Percentiles rank a stretch among this genome's conserved stretches.
phyloP scores from a whole-genome alignment of 2,797 vertebrate species.

The Sebastes nivosus region DNA sequence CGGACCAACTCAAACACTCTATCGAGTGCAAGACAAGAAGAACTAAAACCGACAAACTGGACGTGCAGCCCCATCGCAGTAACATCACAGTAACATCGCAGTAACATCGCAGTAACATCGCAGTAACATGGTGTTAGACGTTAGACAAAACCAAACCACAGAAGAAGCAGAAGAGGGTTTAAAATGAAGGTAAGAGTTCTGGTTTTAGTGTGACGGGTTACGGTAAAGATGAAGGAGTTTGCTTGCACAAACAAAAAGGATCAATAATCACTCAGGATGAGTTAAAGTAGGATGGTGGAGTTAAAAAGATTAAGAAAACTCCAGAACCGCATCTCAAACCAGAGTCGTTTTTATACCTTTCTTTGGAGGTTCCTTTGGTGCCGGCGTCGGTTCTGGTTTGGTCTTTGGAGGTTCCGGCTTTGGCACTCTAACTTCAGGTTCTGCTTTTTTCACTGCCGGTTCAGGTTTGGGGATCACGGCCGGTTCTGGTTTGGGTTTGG shows the following conservation, averaged over 20 bases:
- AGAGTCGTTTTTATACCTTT: conserved; percentile 84
- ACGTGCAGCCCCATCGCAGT: not conserved
- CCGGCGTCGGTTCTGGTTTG: conserved; percentile 37
- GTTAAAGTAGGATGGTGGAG: conserved; percentile 18
- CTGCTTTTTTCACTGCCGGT: conserved; percentile 8
- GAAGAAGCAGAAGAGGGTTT: not conserved
- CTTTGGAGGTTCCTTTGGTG: conserved; percentile 80
- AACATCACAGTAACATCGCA: not conserved
- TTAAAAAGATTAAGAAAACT: conserved; percentile 51
- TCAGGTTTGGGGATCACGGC: not conserved
- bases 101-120: too few species aligned
- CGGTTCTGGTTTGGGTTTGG: conserved; percentile 39
- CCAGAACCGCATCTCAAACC: not conserved
- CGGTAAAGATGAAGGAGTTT: conserved; percentile 1
- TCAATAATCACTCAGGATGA: conserved; percentile 9
- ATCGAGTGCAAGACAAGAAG: conserved; percentile 53
- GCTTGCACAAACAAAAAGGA: not conserved
- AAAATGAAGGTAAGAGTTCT: conserved; percentile 18
- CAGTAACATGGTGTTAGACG: not conserved
- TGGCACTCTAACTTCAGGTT: conserved; percentile 20
- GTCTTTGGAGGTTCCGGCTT: conserved; percentile 31
- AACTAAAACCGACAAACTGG: not conserved
- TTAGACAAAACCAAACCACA: conserved; percentile 9
- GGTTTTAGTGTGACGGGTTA: conserved; percentile 13
- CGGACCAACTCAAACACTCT: conserved; percentile 53